phyloP scores from a whole-genome alignment of 2,113 vertebrate species.

The Odocoileus hemionus region DNA sequence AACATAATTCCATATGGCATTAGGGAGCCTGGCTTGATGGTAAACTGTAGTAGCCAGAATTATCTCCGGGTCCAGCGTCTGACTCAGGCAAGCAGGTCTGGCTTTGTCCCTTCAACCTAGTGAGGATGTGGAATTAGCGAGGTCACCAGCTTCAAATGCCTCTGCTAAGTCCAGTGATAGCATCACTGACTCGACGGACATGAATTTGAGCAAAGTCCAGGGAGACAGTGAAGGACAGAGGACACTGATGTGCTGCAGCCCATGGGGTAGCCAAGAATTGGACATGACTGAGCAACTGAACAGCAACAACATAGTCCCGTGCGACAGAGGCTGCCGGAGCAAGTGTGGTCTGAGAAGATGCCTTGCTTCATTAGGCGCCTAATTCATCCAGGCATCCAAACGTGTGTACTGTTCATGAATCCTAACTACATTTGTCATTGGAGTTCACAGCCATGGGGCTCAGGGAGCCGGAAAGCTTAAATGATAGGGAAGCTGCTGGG shows the following conservation, averaged over 20 bases:
- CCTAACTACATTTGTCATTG: not conserved
- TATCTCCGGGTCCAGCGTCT: rapidly evolving
- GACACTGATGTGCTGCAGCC: not conserved
- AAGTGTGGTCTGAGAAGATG: not conserved
- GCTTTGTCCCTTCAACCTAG: not conserved
- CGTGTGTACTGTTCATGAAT: rapidly evolving
- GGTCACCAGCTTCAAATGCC: not conserved
- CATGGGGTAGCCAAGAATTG: not conserved
- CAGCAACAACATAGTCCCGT: not conserved
- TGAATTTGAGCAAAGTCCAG: not conserved
- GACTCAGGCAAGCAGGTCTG: not conserved
- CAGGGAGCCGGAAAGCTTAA: not conserved
- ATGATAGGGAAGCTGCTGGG: not conserved
- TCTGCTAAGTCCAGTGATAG: not conserved
- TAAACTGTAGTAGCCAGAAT: not conserved
- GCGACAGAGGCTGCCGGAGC: too few relatives aligned
- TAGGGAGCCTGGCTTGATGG: not conserved
- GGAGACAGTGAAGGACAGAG: not conserved
- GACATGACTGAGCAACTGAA: not conserved
- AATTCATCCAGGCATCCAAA: not conserved
- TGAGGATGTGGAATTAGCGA: not conserved
- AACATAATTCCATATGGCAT: not conserved
- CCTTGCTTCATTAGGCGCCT: too few relatives aligned
- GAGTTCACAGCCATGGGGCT: not conserved
- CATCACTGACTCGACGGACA: not conserved